phyloP scores from a whole-genome alignment of 2,888 invertebrate species.

The Luperina testacea region DNA sequence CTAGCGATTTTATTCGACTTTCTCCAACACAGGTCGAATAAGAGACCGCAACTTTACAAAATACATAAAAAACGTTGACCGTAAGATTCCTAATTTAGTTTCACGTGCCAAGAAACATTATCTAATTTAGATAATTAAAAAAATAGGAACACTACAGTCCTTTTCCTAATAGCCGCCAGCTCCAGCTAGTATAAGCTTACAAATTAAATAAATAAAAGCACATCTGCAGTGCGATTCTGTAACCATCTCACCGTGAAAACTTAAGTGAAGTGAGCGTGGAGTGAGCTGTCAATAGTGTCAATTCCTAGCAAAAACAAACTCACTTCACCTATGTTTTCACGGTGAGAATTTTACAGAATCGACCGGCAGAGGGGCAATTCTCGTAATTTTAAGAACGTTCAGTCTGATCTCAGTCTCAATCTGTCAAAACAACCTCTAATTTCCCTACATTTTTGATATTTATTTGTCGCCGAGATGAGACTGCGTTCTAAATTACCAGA shows the following conservation, averaged over 20 bases:
- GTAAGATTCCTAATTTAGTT: conserved; percentile 53
- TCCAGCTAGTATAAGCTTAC: conserved; percentile 37
- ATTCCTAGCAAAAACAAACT: too few relatives aligned
- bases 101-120: conserved; percentile 18
- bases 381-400: neutral
- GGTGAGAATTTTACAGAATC: too few relatives aligned
- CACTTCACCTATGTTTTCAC: too few relatives aligned
- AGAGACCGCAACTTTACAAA: conserved; percentile 33
- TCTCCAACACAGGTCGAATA: conserved; percentile 19
- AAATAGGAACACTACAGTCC: conserved; percentile 51
- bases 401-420: neutral
- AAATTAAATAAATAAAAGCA: conserved; percentile 62
- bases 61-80: conserved; percentile 21
- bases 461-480: neutral
- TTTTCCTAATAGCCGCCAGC: conserved; percentile 46
- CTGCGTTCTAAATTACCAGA: neutral
- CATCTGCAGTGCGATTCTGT: too few relatives aligned
- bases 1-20: conserved; percentile 16
- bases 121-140: conserved; percentile 38
- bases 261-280: too few relatives aligned
- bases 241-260: too few relatives aligned
- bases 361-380: neutral
- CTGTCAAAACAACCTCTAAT: neutral
- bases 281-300: too few relatives aligned
- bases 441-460: neutral